phyloP scores from a whole-genome alignment of 2,888 invertebrate genomes.

The Nymphalis urticae region DNA sequence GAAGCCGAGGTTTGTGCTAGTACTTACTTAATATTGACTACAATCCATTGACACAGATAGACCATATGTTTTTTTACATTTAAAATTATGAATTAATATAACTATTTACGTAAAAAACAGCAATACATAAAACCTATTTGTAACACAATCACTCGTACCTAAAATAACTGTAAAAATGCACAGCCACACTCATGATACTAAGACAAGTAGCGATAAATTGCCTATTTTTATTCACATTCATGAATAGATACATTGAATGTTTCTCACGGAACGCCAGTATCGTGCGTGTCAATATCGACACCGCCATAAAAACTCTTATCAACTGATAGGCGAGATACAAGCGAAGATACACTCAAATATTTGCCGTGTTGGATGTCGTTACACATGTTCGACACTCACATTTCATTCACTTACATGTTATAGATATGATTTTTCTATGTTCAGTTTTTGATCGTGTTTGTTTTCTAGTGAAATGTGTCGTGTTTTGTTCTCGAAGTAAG shows the following conservation, averaged over 20 bases:
- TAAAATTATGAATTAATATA: too few relatives aligned
- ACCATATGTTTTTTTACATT: too few relatives aligned
- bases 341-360: conserved; percentile 60
- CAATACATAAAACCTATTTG: background rate
- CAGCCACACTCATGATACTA: background rate
- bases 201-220: conserved; percentile 21
- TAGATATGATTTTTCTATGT: conserved; percentile 45
- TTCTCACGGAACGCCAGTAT: conserved; percentile 42
- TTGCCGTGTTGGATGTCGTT: conserved; percentile 54
- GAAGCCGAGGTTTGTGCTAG: too few relatives aligned
- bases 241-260: conserved; percentile 28
- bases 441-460: conserved; percentile 35
- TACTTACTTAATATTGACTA: too few relatives aligned
- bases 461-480: background rate
- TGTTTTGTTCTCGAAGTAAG: background rate
- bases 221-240: conserved; percentile 16
- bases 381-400: conserved; percentile 66
- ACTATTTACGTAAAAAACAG: background rate
- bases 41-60: too few relatives aligned
- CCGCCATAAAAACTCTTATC: conserved; percentile 57
- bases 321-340: conserved; percentile 54
- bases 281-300: conserved; percentile 51
- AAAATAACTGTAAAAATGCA: too few relatives aligned
- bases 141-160: background rate
- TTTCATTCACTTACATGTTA: conserved; percentile 43